These are phyloP conservation scores for Stomorhina lunata DNA, from an alignment of 2,888 invertebrate genomes.

Conservation along the genomic window DNA sequence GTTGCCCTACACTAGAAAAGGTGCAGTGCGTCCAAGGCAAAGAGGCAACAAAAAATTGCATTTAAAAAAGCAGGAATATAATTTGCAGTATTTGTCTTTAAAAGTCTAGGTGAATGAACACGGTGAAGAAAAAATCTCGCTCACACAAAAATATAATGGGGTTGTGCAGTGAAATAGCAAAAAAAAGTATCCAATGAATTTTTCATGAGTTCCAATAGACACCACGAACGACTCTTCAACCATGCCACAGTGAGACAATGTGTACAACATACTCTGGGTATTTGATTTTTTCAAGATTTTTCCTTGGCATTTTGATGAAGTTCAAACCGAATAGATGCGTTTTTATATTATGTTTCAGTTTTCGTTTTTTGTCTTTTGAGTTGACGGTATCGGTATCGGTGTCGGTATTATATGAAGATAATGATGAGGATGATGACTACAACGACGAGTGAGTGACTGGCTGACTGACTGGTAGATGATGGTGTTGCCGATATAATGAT, in stretches of 20 bases:
- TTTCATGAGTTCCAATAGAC: conserved; percentile 60
- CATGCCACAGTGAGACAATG: background rate
- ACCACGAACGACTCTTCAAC: conserved; percentile 3
- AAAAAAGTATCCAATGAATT: conserved; percentile 59
- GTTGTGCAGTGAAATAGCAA: conserved; percentile 32
- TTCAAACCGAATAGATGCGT: conserved; percentile 57
- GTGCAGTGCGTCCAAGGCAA: conserved; percentile 36
- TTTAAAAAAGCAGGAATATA: conserved; percentile 45
- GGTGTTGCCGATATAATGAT: conserved; percentile 64
- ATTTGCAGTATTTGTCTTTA: conserved; percentile 62
- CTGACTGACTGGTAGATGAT: conserved; percentile 54
- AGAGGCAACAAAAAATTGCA: conserved; percentile 38
- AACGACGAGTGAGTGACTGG: conserved; percentile 16
- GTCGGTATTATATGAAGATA: conserved; percentile 34
- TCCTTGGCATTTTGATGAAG: conserved; percentile 56
- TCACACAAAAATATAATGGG: conserved; percentile 43
- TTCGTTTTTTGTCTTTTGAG: conserved; percentile 2
- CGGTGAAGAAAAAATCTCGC: background rate
- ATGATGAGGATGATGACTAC: conserved; percentile 14
- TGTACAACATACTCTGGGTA: background rate
- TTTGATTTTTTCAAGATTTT: conserved; percentile 9
- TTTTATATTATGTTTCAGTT: too few species aligned
- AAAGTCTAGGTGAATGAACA: conserved; percentile 58
- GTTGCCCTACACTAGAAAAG: background rate
- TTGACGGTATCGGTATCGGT: conserved; percentile 28